Evolutionary conservation across 2,113 vertebrate species (phyloP).

Genomic region (Myiagra hebetior): DNA sequence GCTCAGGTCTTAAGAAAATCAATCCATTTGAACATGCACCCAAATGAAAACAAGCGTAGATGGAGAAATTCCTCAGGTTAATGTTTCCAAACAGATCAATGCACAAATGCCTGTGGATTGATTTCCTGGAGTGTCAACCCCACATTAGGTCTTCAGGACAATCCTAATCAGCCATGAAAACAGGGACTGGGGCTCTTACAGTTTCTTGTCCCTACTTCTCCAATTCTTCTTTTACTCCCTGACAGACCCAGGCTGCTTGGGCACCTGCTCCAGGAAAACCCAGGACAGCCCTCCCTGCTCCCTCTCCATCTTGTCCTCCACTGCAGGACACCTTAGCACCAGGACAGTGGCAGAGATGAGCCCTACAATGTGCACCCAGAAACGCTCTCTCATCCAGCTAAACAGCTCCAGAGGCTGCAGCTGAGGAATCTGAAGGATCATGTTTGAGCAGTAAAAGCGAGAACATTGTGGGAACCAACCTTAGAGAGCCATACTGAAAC

Average conservation of each 20-base stretch:
- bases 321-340: background rate
- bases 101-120: background rate
- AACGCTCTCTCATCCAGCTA: accelerated
- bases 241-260: background rate
- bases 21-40: background rate
- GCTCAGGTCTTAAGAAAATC: conserved; percentile 30
- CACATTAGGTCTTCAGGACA: background rate
- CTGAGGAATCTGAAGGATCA: background rate
- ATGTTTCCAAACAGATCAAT: conserved; percentile 52
- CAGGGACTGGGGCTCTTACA: background rate
- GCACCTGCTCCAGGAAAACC: background rate
- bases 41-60: conserved; percentile 28
- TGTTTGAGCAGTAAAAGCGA: background rate
- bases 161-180: background rate
- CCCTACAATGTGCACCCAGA: accelerated
- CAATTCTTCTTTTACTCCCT: background rate
- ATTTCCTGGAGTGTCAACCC: background rate
- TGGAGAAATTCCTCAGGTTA: conserved; percentile 32
- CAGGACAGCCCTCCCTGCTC: background rate
- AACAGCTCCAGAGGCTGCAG: background rate
- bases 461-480: background rate
- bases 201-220: background rate
- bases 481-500: background rate
- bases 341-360: accelerated
- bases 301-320: background rate